Percentiles rank a stretch among this genome's conserved stretches.
These are phyloP conservation scores for Odontocerum albicorne DNA, from an alignment of 2,888 invertebrate species.

Conservation along the genomic window DNA sequence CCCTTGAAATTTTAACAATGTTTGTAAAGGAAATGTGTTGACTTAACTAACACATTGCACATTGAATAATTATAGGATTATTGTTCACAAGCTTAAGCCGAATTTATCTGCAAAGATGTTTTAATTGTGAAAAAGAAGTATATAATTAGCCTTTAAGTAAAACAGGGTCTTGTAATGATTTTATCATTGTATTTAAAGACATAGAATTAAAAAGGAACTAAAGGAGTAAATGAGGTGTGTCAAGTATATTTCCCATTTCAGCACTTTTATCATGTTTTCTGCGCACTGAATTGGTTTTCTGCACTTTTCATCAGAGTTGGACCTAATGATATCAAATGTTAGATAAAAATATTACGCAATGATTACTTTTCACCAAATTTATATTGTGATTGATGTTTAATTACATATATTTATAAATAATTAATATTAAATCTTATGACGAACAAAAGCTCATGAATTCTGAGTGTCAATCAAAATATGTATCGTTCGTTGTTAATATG, in stretches of 20 bases:
- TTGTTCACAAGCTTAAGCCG: slow-evolving; percentile 35
- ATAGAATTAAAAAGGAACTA: slow-evolving; percentile 17
- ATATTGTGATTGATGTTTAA: slow-evolving; percentile 21
- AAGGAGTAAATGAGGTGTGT: slow-evolving; percentile 12
- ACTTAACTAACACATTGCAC: too few species aligned
- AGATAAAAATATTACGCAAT: too few species aligned
- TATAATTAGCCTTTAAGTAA: slow-evolving; percentile 36
- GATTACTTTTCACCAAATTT: slow-evolving; percentile 24
- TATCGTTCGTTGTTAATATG: not conserved
- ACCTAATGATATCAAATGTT: slow-evolving; percentile 15
- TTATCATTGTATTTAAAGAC: slow-evolving; percentile 26
- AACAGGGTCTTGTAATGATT: slow-evolving; percentile 35
- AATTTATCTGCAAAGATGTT: slow-evolving; percentile 33
- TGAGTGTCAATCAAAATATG: slow-evolving; percentile 10
- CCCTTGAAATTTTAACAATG: too few species aligned
- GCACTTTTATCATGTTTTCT: slow-evolving; percentile 14
- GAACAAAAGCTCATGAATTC: not conserved
- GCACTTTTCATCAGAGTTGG: slow-evolving; percentile 23
- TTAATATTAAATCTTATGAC: slow-evolving; percentile 8
- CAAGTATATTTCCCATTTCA: slow-evolving; percentile 15
- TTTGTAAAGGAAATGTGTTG: too few species aligned
- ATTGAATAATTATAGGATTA: slow-evolving; percentile 23
- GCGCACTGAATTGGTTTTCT: slow-evolving; percentile 17
- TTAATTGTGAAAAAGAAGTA: slow-evolving; percentile 24
- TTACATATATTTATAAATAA: slow-evolving; percentile 6